Base-by-base conservation (phyloP, 2,113 vertebrate genomes). In the Poeciliopsis prolifica region DNA sequence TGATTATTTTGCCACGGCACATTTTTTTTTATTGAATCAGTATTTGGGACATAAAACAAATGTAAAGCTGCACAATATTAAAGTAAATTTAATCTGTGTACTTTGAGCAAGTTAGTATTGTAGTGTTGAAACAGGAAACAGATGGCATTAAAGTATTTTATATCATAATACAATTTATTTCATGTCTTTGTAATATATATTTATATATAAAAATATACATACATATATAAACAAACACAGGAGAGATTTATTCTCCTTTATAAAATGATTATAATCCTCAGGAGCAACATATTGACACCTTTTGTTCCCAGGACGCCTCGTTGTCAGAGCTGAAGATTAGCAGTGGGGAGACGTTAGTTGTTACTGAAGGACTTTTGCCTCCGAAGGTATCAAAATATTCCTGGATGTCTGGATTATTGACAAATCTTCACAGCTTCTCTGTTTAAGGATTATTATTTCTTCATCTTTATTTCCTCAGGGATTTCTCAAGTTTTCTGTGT, bases 301-400 rank as follows among this genome's bases (percentile, higher is more conserved):
- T 60, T 44, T 37, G 10, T 80, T 40, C 6, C 40, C 88, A 99
- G 98, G 93, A 94, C 68, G 93, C 94, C n/a, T 92, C 94, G n/a
- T 79, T 99, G 86, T 93, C 95, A 69, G 96, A 97, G 5, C 87
- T 97, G 61, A 95, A 93, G 33, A 87, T 99, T 6, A 90, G 71
- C 86, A 94, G 90, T 29, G 98, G 98, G 77, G 98, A 99, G 37
- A 97, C 95, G 4, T 86, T 99, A 77, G 91, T 99, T 29, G 17
- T 99, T 77, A 91, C 89, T 15, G 96, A 97, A 88, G 98, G 98
- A 68, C 93, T 92, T 33, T 95, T 98, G 68, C 97, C 95, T 79
- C 95, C 94, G 2, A 96, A 91, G 96, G 98, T 97, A 88, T 7
- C 63, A n/a, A 0, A 28, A 30, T 29, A 15, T 19, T 44, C 40